Conservation (phyloP, 2,113 vertebrate species). For the Nyctibius bracteatus region DNA sequence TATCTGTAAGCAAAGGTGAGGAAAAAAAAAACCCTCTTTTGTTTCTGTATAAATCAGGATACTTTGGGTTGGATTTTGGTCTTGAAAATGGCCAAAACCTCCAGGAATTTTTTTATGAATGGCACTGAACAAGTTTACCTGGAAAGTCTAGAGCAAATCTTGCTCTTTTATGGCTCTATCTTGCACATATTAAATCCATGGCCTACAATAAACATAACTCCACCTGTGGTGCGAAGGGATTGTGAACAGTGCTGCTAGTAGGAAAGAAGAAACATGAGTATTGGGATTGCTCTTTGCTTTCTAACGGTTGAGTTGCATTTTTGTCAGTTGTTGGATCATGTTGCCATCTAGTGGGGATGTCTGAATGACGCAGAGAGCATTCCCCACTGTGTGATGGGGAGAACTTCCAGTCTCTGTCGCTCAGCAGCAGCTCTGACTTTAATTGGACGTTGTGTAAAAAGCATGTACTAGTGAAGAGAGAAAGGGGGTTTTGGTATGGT, state of each 20-base stretch:
- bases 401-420: fast-evolving
- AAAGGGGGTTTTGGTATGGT: neutral
- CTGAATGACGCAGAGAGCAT: neutral
- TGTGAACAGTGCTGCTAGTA: neutral
- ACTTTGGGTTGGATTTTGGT: neutral
- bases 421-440: neutral
- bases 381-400: neutral
- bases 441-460: neutral
- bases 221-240: neutral
- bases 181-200: neutral
- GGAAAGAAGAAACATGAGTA: neutral
- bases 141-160: neutral
- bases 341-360: conserved; percentile 22
- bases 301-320: neutral
- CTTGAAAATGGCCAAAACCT: neutral
- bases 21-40: neutral
- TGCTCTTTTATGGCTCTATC: neutral
- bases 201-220: neutral
- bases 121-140: neutral
- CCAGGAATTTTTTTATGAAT: neutral
- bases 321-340: neutral
- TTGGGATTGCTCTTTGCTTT: neutral
- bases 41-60: neutral
- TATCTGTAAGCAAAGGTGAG: conserved; percentile 99
- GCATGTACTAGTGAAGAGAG: neutral